Base-by-base conservation (phyloP, 2,797 vertebrate genomes). In the Cheirogaleus major region DNA sequence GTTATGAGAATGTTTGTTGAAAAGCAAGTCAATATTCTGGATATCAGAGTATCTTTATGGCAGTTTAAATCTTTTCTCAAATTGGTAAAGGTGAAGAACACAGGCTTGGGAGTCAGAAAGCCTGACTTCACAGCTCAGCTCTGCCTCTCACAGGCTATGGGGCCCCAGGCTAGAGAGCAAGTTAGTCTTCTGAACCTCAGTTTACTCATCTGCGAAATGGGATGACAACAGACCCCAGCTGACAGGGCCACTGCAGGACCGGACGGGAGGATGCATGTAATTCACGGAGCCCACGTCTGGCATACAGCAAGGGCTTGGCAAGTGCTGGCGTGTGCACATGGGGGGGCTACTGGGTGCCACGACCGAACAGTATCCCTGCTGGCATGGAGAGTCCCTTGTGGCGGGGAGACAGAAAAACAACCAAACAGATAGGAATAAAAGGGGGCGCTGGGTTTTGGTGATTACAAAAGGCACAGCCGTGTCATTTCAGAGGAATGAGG, bases 181-280 rank as follows among this genome's bases (percentile, higher is more conserved):
- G 72, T 27, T 7, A 52, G n/a, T 32, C 41, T 59, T 52, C 9
- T 41, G 20, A 69, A 48, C 45, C 69, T 82, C 17, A 2, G 55
- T 15, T n/a, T 92, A 61, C 41, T 59, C 20, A 41, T 61, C 63
- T 87, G 41, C 25, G 63, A 67, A 79, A 18, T 2, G 17, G 41
- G 70, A n/a, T 18, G 73, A 18, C 2, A 67, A 7, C 3, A 41
- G 57, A 50, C 48, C 27, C 35, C 65, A n/a, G 38, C 32, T 32
- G 89, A 45, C 2, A 0, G 1, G 69, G 57, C 55, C 65, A 63
- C 10, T 11, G 8, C 8, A 50, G 12, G 73, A 50, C 10, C 8
- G 4, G 3, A 23, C 0, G 1, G 82, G 17, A 15, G 55, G 35
- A 41, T 2, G 4, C 5, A 2, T 0, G 10, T 1, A 8, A 38